Evolutionary conservation across 23 tunicate species (phyloP), one percentile per base, ranked within the genome.

Genomic region (Aplidium turbinatum): DNA sequence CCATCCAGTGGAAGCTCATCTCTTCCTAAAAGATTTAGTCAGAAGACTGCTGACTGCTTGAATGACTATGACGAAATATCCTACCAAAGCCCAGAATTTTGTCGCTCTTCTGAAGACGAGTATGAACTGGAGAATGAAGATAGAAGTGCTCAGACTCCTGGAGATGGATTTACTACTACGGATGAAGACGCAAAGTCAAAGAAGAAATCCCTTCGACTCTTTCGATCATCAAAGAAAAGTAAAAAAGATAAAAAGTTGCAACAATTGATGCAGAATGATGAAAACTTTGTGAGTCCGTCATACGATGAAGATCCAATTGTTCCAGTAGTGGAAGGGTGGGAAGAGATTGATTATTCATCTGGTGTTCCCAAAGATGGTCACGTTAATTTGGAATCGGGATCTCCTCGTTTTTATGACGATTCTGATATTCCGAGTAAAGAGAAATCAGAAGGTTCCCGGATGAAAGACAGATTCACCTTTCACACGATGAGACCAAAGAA

Each of bases 401-500:
- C n/a, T n/a, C 42, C 38, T 25, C 21, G 51, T n/a, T 27, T 25
- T 63, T 16, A 40, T 16, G 32, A 74, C 27, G 63, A 73, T 6
- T 64, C 39, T 58, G 18, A 7, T 21, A 35, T 65, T 35, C 36
- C 4, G 4, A 7, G 4, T 11, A 5, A 24, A 19, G 7, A 6
- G 3, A 3, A 5, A 18, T 9, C 19, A 2, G 50, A 36, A 4
- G 72, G 38, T 36, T 7, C 26, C 5, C n/a, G 25, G 3, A 35
- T 18, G 18, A 16, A 4, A 4, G 50, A 42, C 50, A 16, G 16
- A 57, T 24, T 11, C 58, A 60, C 65, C 26, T 88, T 88, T 38
- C 78, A 60, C 69, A 88, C 96, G 0, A 48, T 88, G 75, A 33
- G 96, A 26, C 96, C 96, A 4, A 78, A 78, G 26, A 31, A 58